A percentile compares a stretch with the other conserved stretches of the same genome.
phyloP scores from a whole-genome alignment of 2,113 vertebrate species.

The Perccottus glenii region DNA sequence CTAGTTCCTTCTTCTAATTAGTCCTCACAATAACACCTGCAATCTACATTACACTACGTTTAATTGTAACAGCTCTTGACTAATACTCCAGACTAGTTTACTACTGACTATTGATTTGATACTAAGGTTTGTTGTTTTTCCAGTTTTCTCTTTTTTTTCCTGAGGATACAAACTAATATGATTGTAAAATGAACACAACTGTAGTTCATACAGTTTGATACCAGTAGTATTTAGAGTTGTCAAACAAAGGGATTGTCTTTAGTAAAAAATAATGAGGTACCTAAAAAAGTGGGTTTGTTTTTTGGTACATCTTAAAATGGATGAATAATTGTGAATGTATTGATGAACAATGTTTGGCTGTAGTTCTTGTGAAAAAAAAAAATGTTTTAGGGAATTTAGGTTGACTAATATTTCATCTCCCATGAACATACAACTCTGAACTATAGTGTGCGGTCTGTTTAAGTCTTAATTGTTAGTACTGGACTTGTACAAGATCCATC shows the following conservation, averaged over 20 bases:
- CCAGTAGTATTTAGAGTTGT: conserved; percentile 17
- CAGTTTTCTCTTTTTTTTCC: too few species aligned
- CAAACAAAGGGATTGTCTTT: too few species aligned
- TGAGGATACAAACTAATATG: conserved; percentile 17
- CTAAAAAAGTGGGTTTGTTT: too few species aligned
- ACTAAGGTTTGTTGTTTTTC: too few species aligned
- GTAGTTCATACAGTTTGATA: conserved; percentile 36
- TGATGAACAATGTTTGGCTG: not conserved
- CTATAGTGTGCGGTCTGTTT: conserved; percentile 29
- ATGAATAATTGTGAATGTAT: conserved; percentile 7
- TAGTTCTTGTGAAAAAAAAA: too few species aligned
- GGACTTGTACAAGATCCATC: conserved; percentile 48
- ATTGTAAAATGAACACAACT: conserved; percentile 49
- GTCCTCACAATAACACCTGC: not conserved
- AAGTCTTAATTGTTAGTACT: conserved; percentile 21
- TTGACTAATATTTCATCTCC: not conserved
- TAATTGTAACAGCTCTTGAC: conserved; percentile 7
- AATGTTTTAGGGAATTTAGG: not conserved
- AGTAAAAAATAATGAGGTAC: not conserved
- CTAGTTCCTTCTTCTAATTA: not conserved
- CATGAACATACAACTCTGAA: conserved; percentile 28
- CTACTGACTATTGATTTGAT: conserved; percentile 22
- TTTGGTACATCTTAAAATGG: too few species aligned
- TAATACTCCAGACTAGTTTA: conserved; percentile 1
- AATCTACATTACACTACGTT: too few species aligned